Conservation (phyloP, 2,888 invertebrate genomes). For the Ophioninae sp. region DNA sequence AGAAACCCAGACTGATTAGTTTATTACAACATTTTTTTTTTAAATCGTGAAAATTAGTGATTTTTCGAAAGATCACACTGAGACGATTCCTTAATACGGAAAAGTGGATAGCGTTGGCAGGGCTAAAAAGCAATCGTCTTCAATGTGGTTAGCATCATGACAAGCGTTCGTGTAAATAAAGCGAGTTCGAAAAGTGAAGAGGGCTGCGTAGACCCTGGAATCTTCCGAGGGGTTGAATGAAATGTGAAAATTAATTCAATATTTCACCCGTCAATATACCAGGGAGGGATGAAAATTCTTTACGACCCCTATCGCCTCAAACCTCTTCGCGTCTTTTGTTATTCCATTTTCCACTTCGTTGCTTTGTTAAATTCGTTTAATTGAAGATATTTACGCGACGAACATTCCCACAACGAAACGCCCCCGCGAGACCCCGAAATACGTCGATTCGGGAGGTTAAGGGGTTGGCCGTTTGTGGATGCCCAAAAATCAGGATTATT, state of each 20-base stretch:
- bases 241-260: slow-evolving; percentile 46
- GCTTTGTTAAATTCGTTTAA: slow-evolving; percentile 7
- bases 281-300: neutral
- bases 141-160: slow-evolving; percentile 15
- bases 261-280: neutral
- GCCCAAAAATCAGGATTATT: no score
- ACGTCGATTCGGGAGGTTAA: no score
- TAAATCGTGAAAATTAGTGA: no score
- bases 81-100: neutral
- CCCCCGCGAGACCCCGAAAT: neutral
- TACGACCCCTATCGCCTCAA: neutral
- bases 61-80: no score
- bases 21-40: no score
- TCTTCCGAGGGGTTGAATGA: slow-evolving; percentile 4
- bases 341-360: slow-evolving; percentile 6
- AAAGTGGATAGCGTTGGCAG: neutral
- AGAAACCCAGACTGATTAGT: no score
- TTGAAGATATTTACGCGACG: slow-evolving; percentile 8
- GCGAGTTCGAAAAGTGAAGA: neutral
- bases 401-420: neutral
- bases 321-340: neutral
- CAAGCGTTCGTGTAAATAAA: slow-evolving; percentile 8
- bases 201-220: neutral
- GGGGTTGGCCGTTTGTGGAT: no score
- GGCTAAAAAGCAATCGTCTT: slow-evolving; percentile 27